A percentile compares a stretch with the other conserved stretches of the same genome.
These are phyloP conservation scores for Microhierax caerulescens DNA, from an alignment of 2,797 vertebrate species.

Conservation along the genomic window DNA sequence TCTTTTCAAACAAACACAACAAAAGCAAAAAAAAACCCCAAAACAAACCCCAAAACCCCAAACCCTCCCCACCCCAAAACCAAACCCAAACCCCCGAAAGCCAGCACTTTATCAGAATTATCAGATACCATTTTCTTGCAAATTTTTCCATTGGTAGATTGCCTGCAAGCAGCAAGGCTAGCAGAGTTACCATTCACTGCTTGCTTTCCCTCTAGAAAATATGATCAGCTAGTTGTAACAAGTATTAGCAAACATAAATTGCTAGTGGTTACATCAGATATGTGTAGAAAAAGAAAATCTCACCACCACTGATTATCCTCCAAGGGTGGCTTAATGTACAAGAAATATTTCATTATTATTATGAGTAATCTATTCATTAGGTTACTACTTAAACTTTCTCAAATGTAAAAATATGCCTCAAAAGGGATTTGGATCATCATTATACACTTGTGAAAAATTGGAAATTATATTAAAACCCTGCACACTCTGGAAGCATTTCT, in stretches of 20 bases:
- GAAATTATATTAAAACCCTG: not conserved
- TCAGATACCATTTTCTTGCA: not conserved
- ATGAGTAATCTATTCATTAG: not conserved
- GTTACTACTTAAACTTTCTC: not conserved
- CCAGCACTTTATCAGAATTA: not conserved
- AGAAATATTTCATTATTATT: not conserved
- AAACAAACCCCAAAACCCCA: too few species aligned
- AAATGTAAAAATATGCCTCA: not conserved
- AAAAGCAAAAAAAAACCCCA: not conserved
- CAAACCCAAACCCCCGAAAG: not conserved
- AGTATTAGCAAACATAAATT: not conserved
- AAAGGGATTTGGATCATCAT: not conserved
- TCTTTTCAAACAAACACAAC: not conserved
- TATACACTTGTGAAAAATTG: not conserved
- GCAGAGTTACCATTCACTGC: not conserved
- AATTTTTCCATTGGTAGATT: not conserved
- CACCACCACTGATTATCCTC: not conserved
- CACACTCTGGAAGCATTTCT: not conserved
- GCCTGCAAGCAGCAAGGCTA: not conserved
- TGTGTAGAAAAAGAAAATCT: not conserved
- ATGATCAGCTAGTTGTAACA: not conserved
- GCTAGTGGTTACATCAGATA: not conserved
- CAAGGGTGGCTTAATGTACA: not conserved
- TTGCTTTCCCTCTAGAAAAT: not conserved
- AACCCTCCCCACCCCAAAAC: too few species aligned